A percentile compares a stretch with the other conserved stretches of the same genome.
These are phyloP conservation scores for Melipona quadrifasciata DNA, from an alignment of 1,140 invertebrate genomes.

Conservation along the genomic window DNA sequence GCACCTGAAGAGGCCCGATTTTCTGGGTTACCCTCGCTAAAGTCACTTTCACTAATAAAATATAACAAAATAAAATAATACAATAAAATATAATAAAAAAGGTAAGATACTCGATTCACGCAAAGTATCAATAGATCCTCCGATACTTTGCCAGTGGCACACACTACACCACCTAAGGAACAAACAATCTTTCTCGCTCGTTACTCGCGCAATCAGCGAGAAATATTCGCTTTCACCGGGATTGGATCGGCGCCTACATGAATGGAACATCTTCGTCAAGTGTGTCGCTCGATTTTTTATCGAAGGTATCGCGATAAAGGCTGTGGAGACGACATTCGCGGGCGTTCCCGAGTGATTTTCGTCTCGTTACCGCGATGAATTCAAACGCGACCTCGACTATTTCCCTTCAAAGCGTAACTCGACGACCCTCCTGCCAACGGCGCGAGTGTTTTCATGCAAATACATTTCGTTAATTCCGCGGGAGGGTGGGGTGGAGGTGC, in stretches of 20 bases:
- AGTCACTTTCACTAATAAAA: too few relatives aligned
- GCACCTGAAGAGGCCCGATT: too few relatives aligned
- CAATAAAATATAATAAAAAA: not conserved
- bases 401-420: not conserved
- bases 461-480: not conserved
- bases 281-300: not conserved
- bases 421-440: not conserved
- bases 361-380: not conserved
- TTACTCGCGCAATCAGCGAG: not conserved
- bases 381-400: not conserved
- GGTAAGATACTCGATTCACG: not conserved
- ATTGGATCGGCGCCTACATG: not conserved
- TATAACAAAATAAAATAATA: not conserved
- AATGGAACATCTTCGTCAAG: not conserved
- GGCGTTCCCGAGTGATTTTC: not conserved
- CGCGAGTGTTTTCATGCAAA: conserved; percentile 3
- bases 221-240: not conserved
- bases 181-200: not conserved
- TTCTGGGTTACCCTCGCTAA: too few relatives aligned
- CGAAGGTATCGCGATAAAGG: not conserved
- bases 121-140: not conserved
- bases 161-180: not conserved
- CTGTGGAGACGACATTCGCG: not conserved
- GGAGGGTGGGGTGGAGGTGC: not conserved
- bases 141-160: not conserved